Conservation (phyloP, 2,113 vertebrate species). For the Geococcyx californianus region DNA sequence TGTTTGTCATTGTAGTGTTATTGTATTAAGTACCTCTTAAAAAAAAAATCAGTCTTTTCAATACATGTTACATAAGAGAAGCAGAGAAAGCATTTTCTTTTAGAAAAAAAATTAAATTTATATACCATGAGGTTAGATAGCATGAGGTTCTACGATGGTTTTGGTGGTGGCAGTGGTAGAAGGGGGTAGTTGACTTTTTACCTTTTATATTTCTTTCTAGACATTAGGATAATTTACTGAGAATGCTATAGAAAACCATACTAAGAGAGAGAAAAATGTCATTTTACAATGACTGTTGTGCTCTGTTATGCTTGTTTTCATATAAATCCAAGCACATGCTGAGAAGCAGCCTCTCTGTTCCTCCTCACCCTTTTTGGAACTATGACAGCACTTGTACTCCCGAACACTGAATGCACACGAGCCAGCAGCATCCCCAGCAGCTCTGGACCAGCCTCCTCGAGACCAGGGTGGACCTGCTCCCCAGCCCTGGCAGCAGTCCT, state of each 20-base stretch:
- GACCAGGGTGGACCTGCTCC: neutral
- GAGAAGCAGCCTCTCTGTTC: neutral
- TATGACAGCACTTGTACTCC: neutral
- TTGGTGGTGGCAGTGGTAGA: neutral
- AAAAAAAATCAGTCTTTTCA: neutral
- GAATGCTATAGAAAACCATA: neutral
- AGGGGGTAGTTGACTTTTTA: fast-evolving
- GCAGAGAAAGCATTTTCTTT: neutral
- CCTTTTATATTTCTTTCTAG: neutral
- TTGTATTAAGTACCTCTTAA: neutral
- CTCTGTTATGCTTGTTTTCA: neutral
- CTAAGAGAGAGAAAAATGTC: neutral
- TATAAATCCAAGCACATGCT: neutral
- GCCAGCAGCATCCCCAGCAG: neutral
- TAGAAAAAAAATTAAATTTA: neutral
- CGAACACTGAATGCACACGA: fast-evolving
- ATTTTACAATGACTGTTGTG: neutral
- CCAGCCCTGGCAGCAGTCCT: neutral
- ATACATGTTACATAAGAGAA: neutral
- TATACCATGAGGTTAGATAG: too few species aligned
- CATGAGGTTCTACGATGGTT: neutral
- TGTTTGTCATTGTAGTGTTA: neutral
- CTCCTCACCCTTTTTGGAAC: neutral
- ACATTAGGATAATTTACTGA: neutral
- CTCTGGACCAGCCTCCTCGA: neutral